Evolutionary conservation across 2,113 vertebrate species (phyloP), one percentile per base, ranked within the genome.

Genomic region (Gymnorhina tibicen): DNA sequence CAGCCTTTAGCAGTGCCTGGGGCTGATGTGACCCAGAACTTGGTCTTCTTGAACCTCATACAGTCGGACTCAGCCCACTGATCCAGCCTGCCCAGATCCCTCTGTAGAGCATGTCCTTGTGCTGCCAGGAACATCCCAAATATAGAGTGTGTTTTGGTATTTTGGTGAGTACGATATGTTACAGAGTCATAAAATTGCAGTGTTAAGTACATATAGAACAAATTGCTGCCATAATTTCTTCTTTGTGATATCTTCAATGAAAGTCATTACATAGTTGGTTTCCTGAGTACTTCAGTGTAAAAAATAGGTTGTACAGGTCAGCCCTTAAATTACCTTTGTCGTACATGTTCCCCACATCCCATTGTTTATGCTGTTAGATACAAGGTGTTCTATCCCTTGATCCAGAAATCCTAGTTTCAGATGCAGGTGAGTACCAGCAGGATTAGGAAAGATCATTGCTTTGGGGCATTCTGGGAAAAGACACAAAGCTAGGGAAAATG

Each of bases 331-430:
- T 59, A 16, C 14, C 24, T 83, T 73, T 47, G 22, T 66, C 0
- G 0, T 39, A 7, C 0, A 0, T n/a, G 59, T 13, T 94, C 12
- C 26, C 41, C 7, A 20, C 15, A 26, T 50, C 14, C 12, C 37
- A 9, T 63, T 0, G 0, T 60, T 87, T 69, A 66, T 69, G 53
- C 50, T 80, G 19, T 87, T 69, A 32, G 21, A 47, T 50, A 44
- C 0, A 5, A 47, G 10, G 15, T 46, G 23, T 37, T 82, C 35
- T 74, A 3, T 62, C 44, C 15, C n/a, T 87, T 62, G 16, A 77
- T 44, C 23, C 33, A 82, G 73, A 94, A 73, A 85, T 67, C 35
- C 46, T 56, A 14, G 15, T 47, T 93, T 89, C 28, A 78, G 24
- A 22, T 52, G 32, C 33, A 58, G 58, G 18, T 37, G 37, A 87